Conservation (phyloP, 2,888 invertebrate genomes). For the Andrena bucephala region DNA sequence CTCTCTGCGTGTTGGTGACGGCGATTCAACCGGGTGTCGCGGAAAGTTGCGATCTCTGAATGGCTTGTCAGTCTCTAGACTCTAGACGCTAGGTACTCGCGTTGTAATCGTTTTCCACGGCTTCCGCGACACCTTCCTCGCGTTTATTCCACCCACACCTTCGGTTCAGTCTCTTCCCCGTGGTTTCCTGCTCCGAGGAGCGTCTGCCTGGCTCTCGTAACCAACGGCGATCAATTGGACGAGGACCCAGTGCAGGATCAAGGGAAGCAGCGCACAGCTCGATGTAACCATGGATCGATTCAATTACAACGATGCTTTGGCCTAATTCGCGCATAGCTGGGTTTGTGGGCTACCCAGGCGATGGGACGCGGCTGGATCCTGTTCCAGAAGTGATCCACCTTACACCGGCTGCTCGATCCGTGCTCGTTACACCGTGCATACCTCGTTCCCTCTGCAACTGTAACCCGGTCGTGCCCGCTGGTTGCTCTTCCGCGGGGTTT, state of each 20-base stretch:
- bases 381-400: slow-evolving; percentile 45
- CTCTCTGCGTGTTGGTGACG: slow-evolving; percentile 37
- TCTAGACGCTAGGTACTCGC: slow-evolving; percentile 1
- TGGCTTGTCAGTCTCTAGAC: slow-evolving; percentile 37
- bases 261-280: neutral
- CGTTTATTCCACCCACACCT: neutral
- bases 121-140: neutral
- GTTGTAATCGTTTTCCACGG: slow-evolving; percentile 22
- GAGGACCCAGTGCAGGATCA: too few relatives aligned
- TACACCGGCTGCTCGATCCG: slow-evolving; percentile 32
- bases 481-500: slow-evolving; percentile 41
- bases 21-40: slow-evolving; percentile 40
- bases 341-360: slow-evolving; percentile 24
- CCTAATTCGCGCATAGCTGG: slow-evolving; percentile 48
- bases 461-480: slow-evolving; percentile 31
- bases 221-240: too few relatives aligned
- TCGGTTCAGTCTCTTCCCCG: neutral
- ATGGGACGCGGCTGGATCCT: slow-evolving; percentile 26
- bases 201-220: too few relatives aligned
- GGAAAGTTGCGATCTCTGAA: slow-evolving; percentile 43
- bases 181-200: too few relatives aligned
- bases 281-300: slow-evolving; percentile 49
- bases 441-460: slow-evolving; percentile 32
- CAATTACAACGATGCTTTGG: slow-evolving; percentile 57
- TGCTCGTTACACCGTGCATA: slow-evolving; percentile 25